These are phyloP conservation scores for Noctuana brunneofusca DNA, from an alignment of 2,888 invertebrate genomes.

Conservation along the genomic window DNA sequence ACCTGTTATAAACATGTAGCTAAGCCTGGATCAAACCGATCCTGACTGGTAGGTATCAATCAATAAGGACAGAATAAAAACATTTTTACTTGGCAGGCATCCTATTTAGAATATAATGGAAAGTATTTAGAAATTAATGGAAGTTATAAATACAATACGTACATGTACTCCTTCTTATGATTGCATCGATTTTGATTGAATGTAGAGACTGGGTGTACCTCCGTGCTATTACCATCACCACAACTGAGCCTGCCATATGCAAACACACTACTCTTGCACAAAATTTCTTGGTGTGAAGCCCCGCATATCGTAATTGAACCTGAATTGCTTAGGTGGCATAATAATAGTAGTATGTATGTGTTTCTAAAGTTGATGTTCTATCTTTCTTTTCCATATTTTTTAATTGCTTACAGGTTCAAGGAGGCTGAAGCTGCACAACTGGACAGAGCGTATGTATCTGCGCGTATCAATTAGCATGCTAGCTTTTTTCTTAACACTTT, in stretches of 20 bases:
- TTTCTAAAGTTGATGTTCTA: conserved; percentile 63
- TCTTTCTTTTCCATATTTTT: conserved; percentile 80
- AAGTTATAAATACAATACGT: background rate
- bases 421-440: conserved; percentile 90
- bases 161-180: conserved; percentile 12
- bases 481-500: conserved; percentile 58
- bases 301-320: conserved; percentile 52
- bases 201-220: conserved; percentile 38
- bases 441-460: conserved; percentile 91
- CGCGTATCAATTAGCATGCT: conserved; percentile 59
- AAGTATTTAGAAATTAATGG: no score
- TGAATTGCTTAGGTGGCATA: conserved; percentile 65
- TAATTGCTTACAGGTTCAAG: conserved; percentile 91
- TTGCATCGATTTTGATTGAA: conserved; percentile 25
- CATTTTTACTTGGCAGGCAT: no score
- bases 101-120: no score
- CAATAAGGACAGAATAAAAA: no score
- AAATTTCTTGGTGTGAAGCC: conserved; percentile 62
- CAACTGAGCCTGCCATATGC: conserved; percentile 55
- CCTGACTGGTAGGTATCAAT: no score
- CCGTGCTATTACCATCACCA: conserved; percentile 60
- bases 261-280: conserved; percentile 65
- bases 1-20: no score
- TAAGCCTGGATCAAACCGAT: no score
- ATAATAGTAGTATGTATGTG: conserved; percentile 49